phyloP scores from a whole-genome alignment of 2,113 vertebrate genomes.

The mouse (Mus musculus) region DNA sequence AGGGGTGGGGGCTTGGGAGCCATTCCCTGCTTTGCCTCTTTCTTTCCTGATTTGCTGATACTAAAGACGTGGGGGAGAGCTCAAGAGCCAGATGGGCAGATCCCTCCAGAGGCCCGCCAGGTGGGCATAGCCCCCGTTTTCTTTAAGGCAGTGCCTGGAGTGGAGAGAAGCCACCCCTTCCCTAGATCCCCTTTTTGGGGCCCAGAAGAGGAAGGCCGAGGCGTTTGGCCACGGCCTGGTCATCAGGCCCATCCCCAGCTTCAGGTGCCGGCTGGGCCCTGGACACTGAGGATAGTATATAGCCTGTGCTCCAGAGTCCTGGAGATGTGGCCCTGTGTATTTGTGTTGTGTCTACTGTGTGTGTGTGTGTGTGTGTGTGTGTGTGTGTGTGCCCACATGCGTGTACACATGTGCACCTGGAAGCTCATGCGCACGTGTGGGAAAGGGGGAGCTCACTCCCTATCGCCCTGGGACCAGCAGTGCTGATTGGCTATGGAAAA shows the following conservation, averaged over 20 bases:
- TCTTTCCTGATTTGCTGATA: conserved; percentile 67
- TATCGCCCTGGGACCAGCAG: neutral
- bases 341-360: conserved; percentile 41
- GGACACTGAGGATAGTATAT: conserved; percentile 40
- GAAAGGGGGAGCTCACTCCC: neutral
- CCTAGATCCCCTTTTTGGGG: neutral
- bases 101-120: conserved; percentile 80
- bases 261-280: conserved; percentile 75
- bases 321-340: conserved; percentile 56
- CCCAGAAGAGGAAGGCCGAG: neutral
- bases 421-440: neutral
- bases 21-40: conserved; percentile 71
- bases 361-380: neutral
- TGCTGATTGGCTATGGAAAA: neutral
- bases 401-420: neutral
- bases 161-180: conserved; percentile 58
- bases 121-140: conserved; percentile 76
- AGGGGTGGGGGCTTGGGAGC: conserved; percentile 70
- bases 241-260: conserved; percentile 4
- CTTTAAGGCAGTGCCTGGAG: conserved; percentile 79
- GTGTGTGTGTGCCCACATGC: neutral
- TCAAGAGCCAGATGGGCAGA: conserved; percentile 30
- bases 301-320: conserved; percentile 44
- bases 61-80: conserved; percentile 64
- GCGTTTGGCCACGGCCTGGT: conserved; percentile 69